Evolutionary conservation across 2,797 vertebrate species (phyloP), one percentile per base, ranked within the genome.

Genomic region (Pagetopsis macropterus): DNA sequence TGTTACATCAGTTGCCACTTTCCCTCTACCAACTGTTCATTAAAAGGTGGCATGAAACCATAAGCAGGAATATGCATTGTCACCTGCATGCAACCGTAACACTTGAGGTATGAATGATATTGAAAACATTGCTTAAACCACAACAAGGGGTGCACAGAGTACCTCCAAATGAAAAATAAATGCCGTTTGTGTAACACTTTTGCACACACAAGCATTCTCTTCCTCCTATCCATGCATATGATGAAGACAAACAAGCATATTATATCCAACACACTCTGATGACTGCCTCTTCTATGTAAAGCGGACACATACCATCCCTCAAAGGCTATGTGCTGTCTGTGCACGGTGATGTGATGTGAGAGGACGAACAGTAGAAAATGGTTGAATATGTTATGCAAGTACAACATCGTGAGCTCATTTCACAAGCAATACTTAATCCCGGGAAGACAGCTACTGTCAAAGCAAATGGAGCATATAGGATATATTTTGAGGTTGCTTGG

Each of bases 391-490:
- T 78, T 78, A 71, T 61, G 75, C 62, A 65, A 78, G 44, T 68
- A 16, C 43, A 57, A 74, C 56, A 54, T 15, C 71, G 37, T 27
- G 60, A 83, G 64, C 65, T 40, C 49, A 57, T 70, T 75, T 76
- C 65, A 65, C 62, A 70, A 80, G 75, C 74, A 57, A 15, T 17
- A 61, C 49, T 71, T 76, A 80, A 81, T 86, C 77, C 49, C 57
- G 60, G 44, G 76, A 74, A 79, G 76, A 77, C 78, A 77, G 49
- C 54, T 16, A 23, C 57, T 71, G 73, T 82, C 84, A 72, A 63
- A 83, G 68, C 70, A 85, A 87, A 81, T 70, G 69, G 75, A 85
- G 79, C 67, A 74, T 40, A 72, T 48, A 70, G 56, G 21, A 68
- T 23, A 65, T 62, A 63, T 65, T 83, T 62, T 33, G 45, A 69